phyloP scores from a whole-genome alignment of 2,888 invertebrate genomes.

The Apoderus coryli region DNA sequence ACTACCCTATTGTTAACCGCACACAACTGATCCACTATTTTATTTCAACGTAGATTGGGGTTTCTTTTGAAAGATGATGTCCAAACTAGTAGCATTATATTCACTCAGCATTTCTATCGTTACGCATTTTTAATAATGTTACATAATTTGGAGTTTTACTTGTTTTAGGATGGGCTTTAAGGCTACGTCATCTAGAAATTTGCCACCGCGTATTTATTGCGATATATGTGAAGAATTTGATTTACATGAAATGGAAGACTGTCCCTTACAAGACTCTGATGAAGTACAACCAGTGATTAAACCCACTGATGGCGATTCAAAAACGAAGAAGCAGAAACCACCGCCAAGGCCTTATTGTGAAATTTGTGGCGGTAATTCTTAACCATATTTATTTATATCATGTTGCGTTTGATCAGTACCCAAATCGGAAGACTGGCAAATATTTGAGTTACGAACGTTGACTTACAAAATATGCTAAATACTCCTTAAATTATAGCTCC shows the following conservation, averaged over 20 bases:
- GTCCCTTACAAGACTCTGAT: conserved; percentile 67
- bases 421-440: too few relatives aligned
- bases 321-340: conserved; percentile 26
- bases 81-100: too few relatives aligned
- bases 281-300: conserved; percentile 29
- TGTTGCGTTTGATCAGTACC: too few relatives aligned
- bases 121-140: too few relatives aligned
- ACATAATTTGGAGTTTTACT: too few relatives aligned
- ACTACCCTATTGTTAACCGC: too few relatives aligned
- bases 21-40: conserved; percentile 5
- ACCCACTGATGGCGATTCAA: conserved; percentile 11
- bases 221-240: conserved; percentile 97
- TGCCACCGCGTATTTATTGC: conserved; percentile 78
- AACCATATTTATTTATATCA: background rate
- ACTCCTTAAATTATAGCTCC: too few relatives aligned
- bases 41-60: background rate
- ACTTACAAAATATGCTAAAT: too few relatives aligned
- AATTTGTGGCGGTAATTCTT: conserved; percentile 67
- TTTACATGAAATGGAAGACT: conserved; percentile 94
- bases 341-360: conserved; percentile 75
- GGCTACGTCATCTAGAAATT: too few relatives aligned
- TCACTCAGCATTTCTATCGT: too few relatives aligned
- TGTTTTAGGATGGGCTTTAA: conserved; percentile 23
- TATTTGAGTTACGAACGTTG: too few relatives aligned
- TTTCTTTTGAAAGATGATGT: background rate